Conservation (phyloP, 2,113 vertebrate species). For the Cervus canadensis region DNA sequence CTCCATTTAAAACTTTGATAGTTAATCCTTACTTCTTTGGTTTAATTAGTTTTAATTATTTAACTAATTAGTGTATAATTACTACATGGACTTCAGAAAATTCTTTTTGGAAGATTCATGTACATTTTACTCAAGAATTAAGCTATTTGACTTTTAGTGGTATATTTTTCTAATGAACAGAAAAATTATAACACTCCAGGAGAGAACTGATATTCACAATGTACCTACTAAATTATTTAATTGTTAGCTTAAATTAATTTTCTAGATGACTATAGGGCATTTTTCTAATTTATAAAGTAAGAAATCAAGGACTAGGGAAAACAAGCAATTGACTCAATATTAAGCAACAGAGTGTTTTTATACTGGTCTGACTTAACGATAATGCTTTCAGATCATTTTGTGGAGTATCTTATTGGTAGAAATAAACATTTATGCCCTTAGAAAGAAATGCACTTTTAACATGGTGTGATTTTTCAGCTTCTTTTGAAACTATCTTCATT, state of each 20-base stretch:
- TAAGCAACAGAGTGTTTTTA: background rate
- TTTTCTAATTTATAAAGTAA: background rate
- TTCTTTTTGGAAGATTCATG: background rate
- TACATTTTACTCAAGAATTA: constrained; percentile 18
- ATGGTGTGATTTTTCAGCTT: background rate
- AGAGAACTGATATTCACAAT: background rate
- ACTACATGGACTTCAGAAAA: background rate
- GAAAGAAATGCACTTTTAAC: background rate
- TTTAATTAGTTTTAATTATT: constrained; percentile 13
- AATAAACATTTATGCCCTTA: background rate
- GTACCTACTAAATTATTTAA: background rate
- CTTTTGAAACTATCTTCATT: background rate
- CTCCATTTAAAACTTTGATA: background rate
- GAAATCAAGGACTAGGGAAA: background rate
- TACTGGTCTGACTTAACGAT: background rate
- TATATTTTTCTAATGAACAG: background rate
- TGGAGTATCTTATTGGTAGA: background rate
- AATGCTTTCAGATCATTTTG: background rate
- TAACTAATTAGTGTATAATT: constrained; percentile 15
- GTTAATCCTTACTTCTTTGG: background rate
- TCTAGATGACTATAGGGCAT: background rate
- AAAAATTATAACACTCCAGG: background rate
- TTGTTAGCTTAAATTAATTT: constrained; percentile 18
- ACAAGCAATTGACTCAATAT: background rate
- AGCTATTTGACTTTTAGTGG: background rate